These are phyloP conservation scores for Myotis vivesi DNA, from an alignment of 2,797 vertebrate species.

Conservation along the genomic window DNA sequence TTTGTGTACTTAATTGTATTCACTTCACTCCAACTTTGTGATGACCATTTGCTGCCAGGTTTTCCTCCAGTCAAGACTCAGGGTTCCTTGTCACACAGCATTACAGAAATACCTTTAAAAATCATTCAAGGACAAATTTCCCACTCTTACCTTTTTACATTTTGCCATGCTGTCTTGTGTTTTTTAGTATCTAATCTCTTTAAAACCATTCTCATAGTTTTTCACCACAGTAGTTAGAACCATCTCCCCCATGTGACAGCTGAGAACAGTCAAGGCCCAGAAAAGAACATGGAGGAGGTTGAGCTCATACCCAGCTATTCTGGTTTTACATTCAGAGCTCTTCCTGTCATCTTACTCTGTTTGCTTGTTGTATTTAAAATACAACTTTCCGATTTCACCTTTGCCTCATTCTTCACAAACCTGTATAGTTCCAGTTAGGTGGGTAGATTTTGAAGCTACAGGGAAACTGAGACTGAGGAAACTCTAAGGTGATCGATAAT, in stretches of 20 bases:
- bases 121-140: background rate
- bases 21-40: background rate
- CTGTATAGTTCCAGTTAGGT: background rate
- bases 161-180: background rate
- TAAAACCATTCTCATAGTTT: constrained; percentile 8
- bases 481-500: background rate
- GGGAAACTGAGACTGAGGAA: background rate
- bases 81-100: background rate
- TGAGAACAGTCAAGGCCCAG: background rate
- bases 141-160: background rate
- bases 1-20: background rate
- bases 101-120: background rate
- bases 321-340: background rate
- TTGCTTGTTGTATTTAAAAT: background rate
- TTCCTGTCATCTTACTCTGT: background rate
- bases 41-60: background rate
- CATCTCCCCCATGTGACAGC: background rate
- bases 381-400: background rate
- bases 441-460: background rate
- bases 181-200: background rate
- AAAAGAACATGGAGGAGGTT: background rate
- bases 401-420: background rate
- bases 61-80: background rate
- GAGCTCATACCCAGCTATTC: background rate
- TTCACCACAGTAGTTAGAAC: background rate